Conservation (phyloP, 92 coral and sea anemone species). For the Siderastrea radians region DNA sequence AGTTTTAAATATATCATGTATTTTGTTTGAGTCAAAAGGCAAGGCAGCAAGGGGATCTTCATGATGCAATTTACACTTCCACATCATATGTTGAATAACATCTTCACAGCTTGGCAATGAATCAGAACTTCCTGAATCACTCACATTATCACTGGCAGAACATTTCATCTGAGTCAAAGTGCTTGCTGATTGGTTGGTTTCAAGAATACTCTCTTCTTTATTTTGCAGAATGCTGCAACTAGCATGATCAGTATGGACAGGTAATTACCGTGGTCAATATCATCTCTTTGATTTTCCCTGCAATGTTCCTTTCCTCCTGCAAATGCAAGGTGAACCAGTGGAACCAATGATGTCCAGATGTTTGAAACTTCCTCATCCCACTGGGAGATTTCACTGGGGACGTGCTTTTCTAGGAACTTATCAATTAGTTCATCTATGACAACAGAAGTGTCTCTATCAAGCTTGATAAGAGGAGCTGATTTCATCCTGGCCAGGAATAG, state of each 20-base stretch:
- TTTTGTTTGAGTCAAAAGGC: not conserved
- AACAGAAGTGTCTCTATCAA: constrained; percentile 33
- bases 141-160: not conserved
- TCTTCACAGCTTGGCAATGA: not conserved
- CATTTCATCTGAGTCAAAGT: too few species aligned
- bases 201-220: not conserved
- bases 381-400: constrained; percentile 59
- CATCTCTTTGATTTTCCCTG: not conserved
- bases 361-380: constrained; percentile 69
- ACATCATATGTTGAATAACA: not conserved
- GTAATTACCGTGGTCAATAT: not conserved
- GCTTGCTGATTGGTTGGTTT: not conserved
- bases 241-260: too few species aligned
- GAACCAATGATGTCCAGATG: constrained; percentile 93
- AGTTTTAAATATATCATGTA: not conserved
- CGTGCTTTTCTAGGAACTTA: constrained; percentile 55
- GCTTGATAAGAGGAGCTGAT: constrained; percentile 60
- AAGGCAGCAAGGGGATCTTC: not conserved
- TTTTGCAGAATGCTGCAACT: not conserved
- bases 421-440: constrained; percentile 70
- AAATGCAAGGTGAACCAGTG: constrained; percentile 86
- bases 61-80: not conserved
- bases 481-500: constrained; percentile 81
- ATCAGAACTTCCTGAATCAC: not conserved
- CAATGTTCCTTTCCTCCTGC: constrained; percentile 57